A percentile compares a stretch with the other conserved stretches of the same genome.
phyloP scores from a whole-genome alignment of 2,113 vertebrate genomes.

The Tauraco erythrolophus region DNA sequence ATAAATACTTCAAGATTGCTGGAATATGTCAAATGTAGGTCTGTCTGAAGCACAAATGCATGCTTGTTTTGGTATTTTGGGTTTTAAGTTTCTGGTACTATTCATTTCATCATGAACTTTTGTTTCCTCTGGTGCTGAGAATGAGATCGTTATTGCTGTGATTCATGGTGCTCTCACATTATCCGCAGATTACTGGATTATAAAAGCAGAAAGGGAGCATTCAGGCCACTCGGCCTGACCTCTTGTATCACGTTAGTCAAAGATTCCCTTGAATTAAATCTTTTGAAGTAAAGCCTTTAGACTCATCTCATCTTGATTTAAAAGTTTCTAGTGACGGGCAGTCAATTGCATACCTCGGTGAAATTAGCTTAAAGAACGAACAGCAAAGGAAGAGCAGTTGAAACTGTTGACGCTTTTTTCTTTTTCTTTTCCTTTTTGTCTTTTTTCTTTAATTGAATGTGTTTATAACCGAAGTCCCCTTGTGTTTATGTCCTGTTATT shows the following conservation, averaged over 20 bases:
- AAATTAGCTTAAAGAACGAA: background rate
- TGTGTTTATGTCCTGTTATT: background rate
- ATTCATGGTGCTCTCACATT: slow-evolving; percentile 33
- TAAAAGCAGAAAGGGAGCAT: slow-evolving; percentile 10
- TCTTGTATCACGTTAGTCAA: background rate
- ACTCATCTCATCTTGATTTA: background rate
- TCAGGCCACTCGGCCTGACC: background rate
- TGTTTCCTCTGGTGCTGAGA: slow-evolving; percentile 48
- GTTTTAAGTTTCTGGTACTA: slow-evolving; percentile 13
- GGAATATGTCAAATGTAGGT: slow-evolving; percentile 21
- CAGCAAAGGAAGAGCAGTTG: background rate
- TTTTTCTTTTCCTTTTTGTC: accelerated
- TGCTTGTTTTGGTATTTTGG: slow-evolving; percentile 35
- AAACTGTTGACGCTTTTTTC: background rate
- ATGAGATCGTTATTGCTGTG: slow-evolving; percentile 62
- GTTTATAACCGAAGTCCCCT: background rate
- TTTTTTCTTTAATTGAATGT: background rate
- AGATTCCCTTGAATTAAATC: slow-evolving; percentile 23
- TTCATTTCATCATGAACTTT: slow-evolving; percentile 39
- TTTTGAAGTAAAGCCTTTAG: background rate
- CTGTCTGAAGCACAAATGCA: slow-evolving; percentile 36
- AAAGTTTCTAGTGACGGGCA: background rate
- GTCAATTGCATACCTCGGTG: background rate
- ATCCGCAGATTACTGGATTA: slow-evolving; percentile 25
- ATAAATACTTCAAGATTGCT: background rate